Percentiles rank a stretch among this genome's conserved stretches.
Conservation (phyloP, 2,797 vertebrate genomes). For the Zenarchopterus dispar region DNA sequence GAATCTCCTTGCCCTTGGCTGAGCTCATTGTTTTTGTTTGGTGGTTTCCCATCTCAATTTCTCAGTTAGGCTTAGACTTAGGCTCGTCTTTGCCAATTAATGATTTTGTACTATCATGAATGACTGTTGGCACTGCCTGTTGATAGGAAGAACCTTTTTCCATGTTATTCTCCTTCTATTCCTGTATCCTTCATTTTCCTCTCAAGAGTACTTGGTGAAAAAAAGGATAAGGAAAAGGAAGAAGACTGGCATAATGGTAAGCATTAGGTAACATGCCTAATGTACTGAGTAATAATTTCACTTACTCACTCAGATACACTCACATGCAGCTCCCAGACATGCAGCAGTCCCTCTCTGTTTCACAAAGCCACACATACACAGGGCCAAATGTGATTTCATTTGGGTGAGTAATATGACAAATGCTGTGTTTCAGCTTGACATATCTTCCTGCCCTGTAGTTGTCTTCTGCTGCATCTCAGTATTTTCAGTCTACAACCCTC, state of each 20-base stretch:
- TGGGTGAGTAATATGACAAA: constrained; percentile 58
- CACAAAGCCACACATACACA: constrained; percentile 29
- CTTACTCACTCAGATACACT: constrained; percentile 50
- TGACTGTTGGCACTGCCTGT: constrained; percentile 19
- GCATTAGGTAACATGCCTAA: constrained; percentile 65
- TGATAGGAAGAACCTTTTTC: constrained; percentile 21
- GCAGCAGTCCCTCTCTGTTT: constrained; percentile 35
- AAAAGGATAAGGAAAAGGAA: constrained; percentile 58
- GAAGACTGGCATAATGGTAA: constrained; percentile 49
- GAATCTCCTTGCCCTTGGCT: constrained; percentile 12
- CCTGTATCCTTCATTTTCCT: constrained; percentile 34
- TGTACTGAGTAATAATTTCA: constrained; percentile 64
- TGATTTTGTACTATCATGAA: constrained; percentile 1
- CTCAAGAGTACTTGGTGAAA: constrained; percentile 39
- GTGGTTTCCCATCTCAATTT: background rate
- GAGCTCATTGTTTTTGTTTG: background rate
- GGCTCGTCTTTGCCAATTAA: constrained; percentile 2
- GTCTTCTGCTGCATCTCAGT: constrained; percentile 21
- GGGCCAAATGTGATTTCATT: constrained; percentile 44
- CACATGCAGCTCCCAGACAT: constrained; percentile 24
- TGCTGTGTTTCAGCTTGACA: constrained; percentile 44
- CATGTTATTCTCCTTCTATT: constrained; percentile 7
- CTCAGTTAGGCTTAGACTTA: too few relatives aligned
- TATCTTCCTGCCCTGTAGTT: constrained; percentile 39
- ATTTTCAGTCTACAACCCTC: constrained; percentile 12